phyloP scores from a whole-genome alignment of 2,113 vertebrate species.

The Pseudolaguvia tuberculata region DNA sequence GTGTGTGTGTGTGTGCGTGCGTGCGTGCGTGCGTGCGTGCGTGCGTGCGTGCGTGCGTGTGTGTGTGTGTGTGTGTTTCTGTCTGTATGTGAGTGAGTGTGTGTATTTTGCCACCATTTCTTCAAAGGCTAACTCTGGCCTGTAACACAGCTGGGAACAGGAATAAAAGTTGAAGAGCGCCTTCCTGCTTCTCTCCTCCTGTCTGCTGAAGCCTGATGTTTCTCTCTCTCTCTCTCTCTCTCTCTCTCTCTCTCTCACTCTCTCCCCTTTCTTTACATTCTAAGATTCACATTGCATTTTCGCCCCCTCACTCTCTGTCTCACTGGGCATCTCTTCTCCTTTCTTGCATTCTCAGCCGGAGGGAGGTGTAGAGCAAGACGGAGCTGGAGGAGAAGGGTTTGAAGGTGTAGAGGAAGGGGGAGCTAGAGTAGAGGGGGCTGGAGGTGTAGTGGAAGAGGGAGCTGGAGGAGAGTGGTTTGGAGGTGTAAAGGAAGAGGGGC shows the following conservation, averaged over 20 bases:
- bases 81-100: too few relatives aligned
- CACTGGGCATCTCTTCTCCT: conserved; percentile 67
- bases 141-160: conserved; percentile 67
- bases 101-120: conserved; percentile 68
- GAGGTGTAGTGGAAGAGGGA: conserved; percentile 25
- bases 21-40: background rate
- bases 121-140: conserved; percentile 67
- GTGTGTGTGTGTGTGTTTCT: conserved; percentile 11
- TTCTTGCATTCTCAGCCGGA: conserved; percentile 60
- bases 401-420: too few relatives aligned
- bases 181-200: conserved; percentile 51
- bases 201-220: conserved; percentile 61
- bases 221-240: conserved; percentile 39
- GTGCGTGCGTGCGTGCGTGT: too few relatives aligned
- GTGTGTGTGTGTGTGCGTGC: conserved; percentile 41
- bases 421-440: conserved; percentile 21
- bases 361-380: conserved; percentile 34
- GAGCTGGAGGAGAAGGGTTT: conserved; percentile 23
- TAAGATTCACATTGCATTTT: conserved; percentile 41
- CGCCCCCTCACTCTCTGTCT: conserved; percentile 58
- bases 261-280: background rate
- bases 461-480: conserved; percentile 21
- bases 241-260: conserved; percentile 19
- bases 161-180: conserved; percentile 68
- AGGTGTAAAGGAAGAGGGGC: conserved; percentile 1